Evolutionary conservation across 2,888 invertebrate species (phyloP).

Genomic region (Elysia crispata): DNA sequence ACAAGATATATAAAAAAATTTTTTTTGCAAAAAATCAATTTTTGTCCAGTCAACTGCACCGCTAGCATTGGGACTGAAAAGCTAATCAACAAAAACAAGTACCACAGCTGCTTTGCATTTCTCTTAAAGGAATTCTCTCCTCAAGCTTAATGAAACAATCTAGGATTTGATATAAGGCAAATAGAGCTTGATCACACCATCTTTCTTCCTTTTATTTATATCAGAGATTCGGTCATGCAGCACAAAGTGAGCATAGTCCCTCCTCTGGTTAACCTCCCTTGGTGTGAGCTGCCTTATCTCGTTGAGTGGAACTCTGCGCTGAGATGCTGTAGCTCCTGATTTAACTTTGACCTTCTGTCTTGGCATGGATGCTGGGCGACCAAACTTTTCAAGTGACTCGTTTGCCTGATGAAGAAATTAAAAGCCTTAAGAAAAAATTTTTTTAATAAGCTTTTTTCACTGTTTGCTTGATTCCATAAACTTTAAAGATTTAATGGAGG

Average conservation of each 20-base stretch:
- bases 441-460: no score
- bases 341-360: slow-evolving; percentile 67
- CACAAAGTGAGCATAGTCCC: slow-evolving; percentile 71
- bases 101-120: no score
- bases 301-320: slow-evolving; percentile 61
- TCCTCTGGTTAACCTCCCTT: slow-evolving; percentile 66
- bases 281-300: slow-evolving; percentile 55
- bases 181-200: slow-evolving; percentile 67
- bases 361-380: slow-evolving; percentile 59
- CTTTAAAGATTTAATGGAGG: no score
- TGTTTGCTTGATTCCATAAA: no score
- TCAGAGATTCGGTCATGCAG: slow-evolving; percentile 66
- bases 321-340: slow-evolving; percentile 62
- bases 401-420: slow-evolving; percentile 62
- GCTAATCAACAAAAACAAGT: no score
- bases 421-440: no score
- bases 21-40: no score
- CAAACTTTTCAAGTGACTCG: slow-evolving; percentile 61
- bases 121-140: no score
- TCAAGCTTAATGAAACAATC: no score
- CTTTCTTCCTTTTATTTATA: slow-evolving; percentile 62
- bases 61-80: no score
- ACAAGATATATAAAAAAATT: no score
- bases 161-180: slow-evolving; percentile 65
- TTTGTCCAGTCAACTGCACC: no score